These are phyloP conservation scores for Stegana nigrithorax DNA, from an alignment of 2,888 invertebrate species.

Conservation along the genomic window DNA sequence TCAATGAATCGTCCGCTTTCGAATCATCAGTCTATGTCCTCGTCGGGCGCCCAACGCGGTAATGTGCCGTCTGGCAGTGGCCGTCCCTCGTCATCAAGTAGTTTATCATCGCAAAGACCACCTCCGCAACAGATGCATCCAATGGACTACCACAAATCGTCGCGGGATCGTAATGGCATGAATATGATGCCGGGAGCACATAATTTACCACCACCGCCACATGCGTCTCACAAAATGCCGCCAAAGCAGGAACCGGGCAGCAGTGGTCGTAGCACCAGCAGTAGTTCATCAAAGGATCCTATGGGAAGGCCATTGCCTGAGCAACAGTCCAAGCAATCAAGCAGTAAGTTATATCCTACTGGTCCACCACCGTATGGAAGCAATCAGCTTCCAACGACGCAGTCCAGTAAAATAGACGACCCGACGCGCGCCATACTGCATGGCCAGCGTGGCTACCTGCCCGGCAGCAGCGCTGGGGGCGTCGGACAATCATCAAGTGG, in stretches of 20 bases:
- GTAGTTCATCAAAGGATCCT: constrained; percentile 2
- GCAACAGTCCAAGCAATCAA: constrained; percentile 17
- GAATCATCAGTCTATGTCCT: constrained; percentile 36
- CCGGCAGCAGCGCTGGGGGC: constrained; percentile 30
- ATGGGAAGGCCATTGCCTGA: constrained; percentile 27
- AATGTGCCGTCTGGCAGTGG: neutral
- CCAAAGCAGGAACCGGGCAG: constrained; percentile 44
- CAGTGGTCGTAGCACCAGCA: neutral
- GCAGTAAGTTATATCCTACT: constrained; percentile 52
- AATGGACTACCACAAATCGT: constrained; percentile 63
- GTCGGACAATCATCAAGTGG: constrained; percentile 44
- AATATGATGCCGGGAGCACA: constrained; percentile 18
- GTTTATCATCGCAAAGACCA: constrained; percentile 25
- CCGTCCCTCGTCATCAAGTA: constrained; percentile 23
- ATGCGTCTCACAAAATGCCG: constrained; percentile 51
- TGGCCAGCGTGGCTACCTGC: constrained; percentile 39
- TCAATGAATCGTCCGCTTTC: constrained; percentile 48
- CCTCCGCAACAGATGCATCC: constrained; percentile 45
- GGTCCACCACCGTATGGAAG: constrained; percentile 37
- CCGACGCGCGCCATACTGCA: constrained; percentile 38
- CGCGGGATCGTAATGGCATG: constrained; percentile 44
- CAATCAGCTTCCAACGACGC: constrained; percentile 26
- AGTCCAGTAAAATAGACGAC: constrained; percentile 33
- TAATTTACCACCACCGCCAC: constrained; percentile 33
- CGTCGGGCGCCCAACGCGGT: constrained; percentile 30